A percentile compares a stretch with the other conserved stretches of the same genome.
These are phyloP conservation scores for Idaea aversata DNA, from an alignment of 2,888 invertebrate species.

Conservation along the genomic window DNA sequence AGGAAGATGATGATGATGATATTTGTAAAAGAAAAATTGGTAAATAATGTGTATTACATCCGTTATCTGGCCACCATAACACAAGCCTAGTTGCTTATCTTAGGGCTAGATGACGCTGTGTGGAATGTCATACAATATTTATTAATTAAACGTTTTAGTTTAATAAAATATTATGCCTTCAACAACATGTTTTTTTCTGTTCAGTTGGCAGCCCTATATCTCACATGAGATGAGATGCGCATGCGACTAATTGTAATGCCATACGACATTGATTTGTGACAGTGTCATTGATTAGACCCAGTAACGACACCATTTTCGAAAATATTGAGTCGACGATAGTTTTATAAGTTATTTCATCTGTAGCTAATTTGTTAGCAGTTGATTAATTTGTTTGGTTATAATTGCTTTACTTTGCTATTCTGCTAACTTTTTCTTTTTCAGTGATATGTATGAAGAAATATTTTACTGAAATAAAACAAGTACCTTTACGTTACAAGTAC, in stretches of 20 bases:
- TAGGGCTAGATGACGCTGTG: no score
- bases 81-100: no score
- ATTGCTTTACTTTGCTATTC: background rate
- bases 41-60: no score
- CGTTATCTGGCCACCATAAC: no score
- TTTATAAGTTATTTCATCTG: background rate
- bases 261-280: background rate
- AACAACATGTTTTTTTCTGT: slow-evolving; percentile 39
- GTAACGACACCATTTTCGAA: background rate
- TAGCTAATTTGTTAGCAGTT: background rate
- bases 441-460: no score
- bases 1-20: no score
- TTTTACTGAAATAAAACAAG: no score
- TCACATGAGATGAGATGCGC: background rate
- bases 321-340: background rate
- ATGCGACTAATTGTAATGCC: slow-evolving; percentile 1
- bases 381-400: background rate
- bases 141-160: background rate
- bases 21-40: no score
- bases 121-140: no score
- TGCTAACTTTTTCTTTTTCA: no score
- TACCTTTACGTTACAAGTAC: no score
- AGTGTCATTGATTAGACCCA: background rate
- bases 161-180: background rate
- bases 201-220: background rate